phyloP scores from a whole-genome alignment of 1,140 invertebrate genomes.

The Drosophila funebris region DNA sequence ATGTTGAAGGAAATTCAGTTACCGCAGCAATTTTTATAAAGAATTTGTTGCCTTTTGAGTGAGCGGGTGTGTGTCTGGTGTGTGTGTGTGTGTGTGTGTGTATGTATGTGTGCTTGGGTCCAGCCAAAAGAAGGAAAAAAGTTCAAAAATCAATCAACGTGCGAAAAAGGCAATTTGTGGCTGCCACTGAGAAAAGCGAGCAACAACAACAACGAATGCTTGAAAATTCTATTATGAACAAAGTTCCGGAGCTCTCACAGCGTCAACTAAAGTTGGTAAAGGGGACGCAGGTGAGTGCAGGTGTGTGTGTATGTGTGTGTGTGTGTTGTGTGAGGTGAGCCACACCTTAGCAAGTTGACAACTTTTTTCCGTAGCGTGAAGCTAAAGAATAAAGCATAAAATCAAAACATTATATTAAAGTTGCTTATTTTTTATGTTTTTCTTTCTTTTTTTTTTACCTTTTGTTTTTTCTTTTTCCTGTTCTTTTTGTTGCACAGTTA shows the following conservation, averaged over 20 bases:
- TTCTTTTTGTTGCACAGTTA: no score
- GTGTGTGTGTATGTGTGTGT: slow-evolving; percentile 4
- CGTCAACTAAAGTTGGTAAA: slow-evolving; percentile 10
- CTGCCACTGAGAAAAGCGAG: slow-evolving; percentile 24
- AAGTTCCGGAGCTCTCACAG: slow-evolving; percentile 54
- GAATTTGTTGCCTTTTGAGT: slow-evolving; percentile 40
- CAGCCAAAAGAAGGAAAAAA: slow-evolving; percentile 50
- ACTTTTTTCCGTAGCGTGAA: slow-evolving; percentile 62
- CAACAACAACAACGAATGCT: slow-evolving; percentile 44
- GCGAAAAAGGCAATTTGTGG: slow-evolving; percentile 79
- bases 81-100: neutral
- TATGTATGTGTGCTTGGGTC: slow-evolving; percentile 16
- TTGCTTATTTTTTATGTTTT: slow-evolving; percentile 38
- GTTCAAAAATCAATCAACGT: slow-evolving; percentile 78
- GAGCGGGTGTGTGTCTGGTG: neutral
- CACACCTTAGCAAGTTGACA: slow-evolving; percentile 51
- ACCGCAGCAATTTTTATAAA: slow-evolving; percentile 45
- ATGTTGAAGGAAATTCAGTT: slow-evolving; percentile 23
- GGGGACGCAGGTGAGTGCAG: neutral
- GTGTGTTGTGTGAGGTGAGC: slow-evolving; percentile 7
- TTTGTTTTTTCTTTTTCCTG: neutral
- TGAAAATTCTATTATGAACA: slow-evolving; percentile 77
- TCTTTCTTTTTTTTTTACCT: slow-evolving; percentile 8
- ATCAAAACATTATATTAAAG: slow-evolving; percentile 39
- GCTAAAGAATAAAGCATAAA: slow-evolving; percentile 23